These are phyloP conservation scores for Myodes glareolus DNA, from an alignment of 2,113 vertebrate species.

Conservation along the genomic window DNA sequence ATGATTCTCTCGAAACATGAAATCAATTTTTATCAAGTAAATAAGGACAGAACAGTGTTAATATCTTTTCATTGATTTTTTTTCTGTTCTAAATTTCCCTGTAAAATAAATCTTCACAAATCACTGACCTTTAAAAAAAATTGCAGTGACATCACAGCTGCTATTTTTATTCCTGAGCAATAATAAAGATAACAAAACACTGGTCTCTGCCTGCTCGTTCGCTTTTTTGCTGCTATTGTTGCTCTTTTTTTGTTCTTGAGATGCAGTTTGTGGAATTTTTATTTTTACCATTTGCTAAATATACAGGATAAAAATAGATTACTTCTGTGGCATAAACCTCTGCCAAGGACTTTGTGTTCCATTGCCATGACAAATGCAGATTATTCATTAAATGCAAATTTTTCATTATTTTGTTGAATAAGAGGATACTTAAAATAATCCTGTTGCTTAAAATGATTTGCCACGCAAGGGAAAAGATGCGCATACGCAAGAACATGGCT, in stretches of 20 bases:
- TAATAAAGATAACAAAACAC: not conserved
- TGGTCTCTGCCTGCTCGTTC: not conserved
- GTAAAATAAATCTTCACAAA: conserved; percentile 33
- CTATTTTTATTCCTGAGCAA: not conserved
- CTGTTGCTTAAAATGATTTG: conserved; percentile 61
- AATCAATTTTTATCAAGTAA: conserved; percentile 16
- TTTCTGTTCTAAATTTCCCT: not conserved
- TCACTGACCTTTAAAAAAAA: not conserved
- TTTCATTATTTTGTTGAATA: conserved; percentile 72
- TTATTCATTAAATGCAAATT: conserved; percentile 66
- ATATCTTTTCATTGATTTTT: not conserved
- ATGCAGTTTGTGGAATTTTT: conserved; percentile 59
- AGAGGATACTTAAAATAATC: conserved; percentile 68
- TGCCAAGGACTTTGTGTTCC: conserved; percentile 71
- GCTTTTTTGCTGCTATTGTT: not conserved
- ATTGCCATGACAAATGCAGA: conserved; percentile 65
- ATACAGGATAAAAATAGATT: conserved; percentile 59
- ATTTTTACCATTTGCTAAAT: conserved; percentile 69
- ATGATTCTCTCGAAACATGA: not conserved
- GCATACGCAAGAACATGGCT: not conserved
- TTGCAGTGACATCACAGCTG: not conserved
- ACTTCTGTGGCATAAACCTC: conserved; percentile 47
- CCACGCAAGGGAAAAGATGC: not conserved
- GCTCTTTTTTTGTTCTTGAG: not conserved
- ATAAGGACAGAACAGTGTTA: not conserved